Conservation (phyloP, 2,113 vertebrate species). For the Pachypanchax playfairii region DNA sequence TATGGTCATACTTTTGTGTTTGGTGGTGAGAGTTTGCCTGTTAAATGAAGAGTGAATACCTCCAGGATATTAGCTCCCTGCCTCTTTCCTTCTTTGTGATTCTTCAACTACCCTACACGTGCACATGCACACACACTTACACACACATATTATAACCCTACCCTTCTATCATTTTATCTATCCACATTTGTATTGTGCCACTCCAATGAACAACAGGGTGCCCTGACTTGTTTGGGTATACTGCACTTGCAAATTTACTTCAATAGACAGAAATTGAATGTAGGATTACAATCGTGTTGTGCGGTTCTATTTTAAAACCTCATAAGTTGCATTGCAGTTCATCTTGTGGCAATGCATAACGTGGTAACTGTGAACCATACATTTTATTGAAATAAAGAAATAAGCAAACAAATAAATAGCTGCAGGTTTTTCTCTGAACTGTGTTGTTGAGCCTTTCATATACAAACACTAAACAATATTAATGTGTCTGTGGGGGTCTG, state of each 20-base stretch:
- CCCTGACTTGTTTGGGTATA: constrained; percentile 46
- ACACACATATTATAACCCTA: background rate
- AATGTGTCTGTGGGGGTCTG: no score
- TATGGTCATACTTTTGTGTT: constrained; percentile 59
- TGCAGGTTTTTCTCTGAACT: background rate
- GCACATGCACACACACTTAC: background rate
- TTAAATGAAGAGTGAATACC: constrained; percentile 71
- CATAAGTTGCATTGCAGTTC: background rate
- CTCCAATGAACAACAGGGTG: constrained; percentile 55
- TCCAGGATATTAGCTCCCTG: constrained; percentile 50
- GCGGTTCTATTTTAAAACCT: constrained; percentile 37
- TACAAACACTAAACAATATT: background rate
- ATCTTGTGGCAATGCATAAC: constrained; percentile 20
- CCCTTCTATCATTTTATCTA: constrained; percentile 46
- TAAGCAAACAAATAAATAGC: background rate
- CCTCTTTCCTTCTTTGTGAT: constrained; percentile 9
- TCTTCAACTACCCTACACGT: background rate
- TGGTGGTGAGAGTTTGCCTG: constrained; percentile 62
- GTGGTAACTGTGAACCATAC: background rate
- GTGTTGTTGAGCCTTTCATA: background rate
- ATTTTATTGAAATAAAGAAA: constrained; percentile 1
- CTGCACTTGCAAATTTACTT: constrained; percentile 63
- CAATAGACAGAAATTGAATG: constrained; percentile 52
- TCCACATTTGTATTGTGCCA: constrained; percentile 54
- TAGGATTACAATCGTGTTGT: constrained; percentile 39